Evolutionary conservation across 2,113 vertebrate species (phyloP).

Genomic region (Orthonyx spaldingii): DNA sequence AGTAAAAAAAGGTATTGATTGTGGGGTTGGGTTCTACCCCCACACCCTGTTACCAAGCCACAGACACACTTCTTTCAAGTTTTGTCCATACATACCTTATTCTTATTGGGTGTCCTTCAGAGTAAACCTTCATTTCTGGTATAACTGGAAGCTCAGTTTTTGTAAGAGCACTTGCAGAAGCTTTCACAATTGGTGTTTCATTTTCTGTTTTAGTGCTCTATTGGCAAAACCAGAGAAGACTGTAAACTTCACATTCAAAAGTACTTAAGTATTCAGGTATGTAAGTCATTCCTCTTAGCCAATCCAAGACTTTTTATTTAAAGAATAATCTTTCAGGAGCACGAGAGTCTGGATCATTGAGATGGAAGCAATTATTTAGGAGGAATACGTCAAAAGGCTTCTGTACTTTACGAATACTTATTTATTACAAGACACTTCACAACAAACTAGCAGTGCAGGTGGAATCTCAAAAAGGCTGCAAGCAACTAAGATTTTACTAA

Average conservation of each 20-base stretch:
- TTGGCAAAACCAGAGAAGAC: slow-evolving; percentile 9
- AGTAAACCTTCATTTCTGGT: neutral
- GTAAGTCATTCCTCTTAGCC: neutral
- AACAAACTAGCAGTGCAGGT: neutral
- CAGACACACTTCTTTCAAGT: neutral
- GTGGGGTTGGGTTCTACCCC: neutral
- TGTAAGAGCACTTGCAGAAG: neutral
- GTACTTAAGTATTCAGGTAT: neutral
- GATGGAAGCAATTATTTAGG: neutral
- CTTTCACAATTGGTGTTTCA: neutral
- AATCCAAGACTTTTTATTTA: neutral
- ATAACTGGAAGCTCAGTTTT: slow-evolving; percentile 27
- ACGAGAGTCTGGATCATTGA: neutral
- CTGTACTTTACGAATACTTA: neutral
- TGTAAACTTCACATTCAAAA: neutral
- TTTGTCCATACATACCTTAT: slow-evolving; percentile 50
- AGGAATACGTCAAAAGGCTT: neutral
- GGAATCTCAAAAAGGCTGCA: neutral
- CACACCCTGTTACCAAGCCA: neutral
- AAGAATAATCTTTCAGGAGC: neutral
- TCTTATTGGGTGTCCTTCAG: neutral
- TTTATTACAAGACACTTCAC: neutral
- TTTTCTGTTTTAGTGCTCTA: slow-evolving; percentile 56
- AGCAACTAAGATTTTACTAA: neutral
- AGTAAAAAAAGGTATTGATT: neutral